Evolutionary conservation across 2,113 vertebrate species (phyloP), one percentile per base, ranked within the genome.

Genomic region (Hydrolagus affinis): DNA sequence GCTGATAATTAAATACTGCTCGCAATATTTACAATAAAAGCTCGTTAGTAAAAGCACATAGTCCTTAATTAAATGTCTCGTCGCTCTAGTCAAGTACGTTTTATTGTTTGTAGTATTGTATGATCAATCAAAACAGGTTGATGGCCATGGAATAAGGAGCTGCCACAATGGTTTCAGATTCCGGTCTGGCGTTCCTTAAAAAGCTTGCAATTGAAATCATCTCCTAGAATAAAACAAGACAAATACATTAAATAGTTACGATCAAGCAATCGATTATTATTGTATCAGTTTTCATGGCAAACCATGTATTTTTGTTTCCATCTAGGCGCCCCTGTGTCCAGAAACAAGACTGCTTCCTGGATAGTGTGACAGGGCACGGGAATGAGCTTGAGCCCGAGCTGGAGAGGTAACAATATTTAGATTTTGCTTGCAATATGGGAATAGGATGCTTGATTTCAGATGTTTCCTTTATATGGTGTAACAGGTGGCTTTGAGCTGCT

Each of bases 1-100:
- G 19, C 17, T 83, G 25, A 66, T 83, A 83, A 83, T 83, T 83
- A 66, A 83, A 62, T 83, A 68, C 60, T 59, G 62, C 12, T 83
- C 78, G 60, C 21, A 83, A 83, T 83, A 83, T 83, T 83, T 83
- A 83, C 78, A 83, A 83, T 66, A 83, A 83, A 83, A 66, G 25
- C 64, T 83, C 60, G 66, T 83, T 83, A 83, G 78, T 83, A 83
- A 83, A 83, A 83, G 78, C 66, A 83, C 62, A 83, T 83, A 83
- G 9, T 62, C 19, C 78, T 83, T 83, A 83, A 83, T 83, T 83
- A 83, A 83, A 68, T 83, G 59, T 83, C 77, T 83, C 60, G 66
- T 83, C 77, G 62, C 23, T 83, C 78, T 62, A 83, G 60, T 83
- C 62, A 83, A 68, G 60, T 83, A 83, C 62, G 66, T 83, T 83